Base-by-base conservation (phyloP, 2,888 invertebrate species). In the Eremobia ochroleuca region DNA sequence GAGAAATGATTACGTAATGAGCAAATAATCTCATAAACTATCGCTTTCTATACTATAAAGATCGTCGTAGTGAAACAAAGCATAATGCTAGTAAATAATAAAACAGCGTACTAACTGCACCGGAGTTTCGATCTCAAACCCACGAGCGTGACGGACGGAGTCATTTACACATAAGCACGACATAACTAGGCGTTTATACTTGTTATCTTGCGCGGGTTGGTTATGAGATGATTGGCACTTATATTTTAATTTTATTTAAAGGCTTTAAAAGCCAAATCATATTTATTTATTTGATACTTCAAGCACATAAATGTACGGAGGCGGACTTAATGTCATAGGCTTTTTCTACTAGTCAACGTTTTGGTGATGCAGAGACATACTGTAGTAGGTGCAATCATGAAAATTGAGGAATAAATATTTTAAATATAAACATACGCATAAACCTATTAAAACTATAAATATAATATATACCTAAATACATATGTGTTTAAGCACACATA, bases 91-190 rank as follows among this genome's bases (percentile, higher is more conserved):
- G 85, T 87, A 83, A 87, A 87, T 88, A 88, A 83, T 87, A 88
- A 88, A 87, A 86, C 65, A 71, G 34, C 46, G 49, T 49, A 25
- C 52, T 86, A 84, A 86, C 81, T 81, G 80, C 84, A 76, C 43
- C 71, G 62, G 70, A 34, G 87, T 90, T 93, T 95, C 95, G 79
- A 92, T 95, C 93, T 95, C 95, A 80, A 86, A 85, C 89, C 79
- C 87, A 85, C 80, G 40, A 92, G 91, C 95, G 93, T 94, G 94
- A 95, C 94, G 92, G 77, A 77, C 61, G 58, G 73, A 73, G 85
- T 84, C 81, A 86, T 85, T 85, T 81, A 85, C 81, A 83, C 77
- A 86, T 85, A 61, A 67, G 82, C 71, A 83, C 69, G 76, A 55
- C n/a, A 73, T 68, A 73, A 75, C 74, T 83, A 43, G 83, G 70